Conservation (phyloP, 2,797 vertebrate species). For the Rhinoraja longicauda region DNA sequence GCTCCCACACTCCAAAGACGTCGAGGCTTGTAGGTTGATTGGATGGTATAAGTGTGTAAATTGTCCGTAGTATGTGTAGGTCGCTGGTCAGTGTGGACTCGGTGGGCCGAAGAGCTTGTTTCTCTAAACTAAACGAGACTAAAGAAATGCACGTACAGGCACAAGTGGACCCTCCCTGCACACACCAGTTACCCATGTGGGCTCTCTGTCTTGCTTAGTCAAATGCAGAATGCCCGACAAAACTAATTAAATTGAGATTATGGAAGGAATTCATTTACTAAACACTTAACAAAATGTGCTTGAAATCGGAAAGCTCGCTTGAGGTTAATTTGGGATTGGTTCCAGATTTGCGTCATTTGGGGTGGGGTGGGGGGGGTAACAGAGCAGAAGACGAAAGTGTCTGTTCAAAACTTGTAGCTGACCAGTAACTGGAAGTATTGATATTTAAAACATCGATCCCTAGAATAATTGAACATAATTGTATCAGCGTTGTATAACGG, state of each 20-base stretch:
- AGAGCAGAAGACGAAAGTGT: not conserved
- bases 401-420: not conserved
- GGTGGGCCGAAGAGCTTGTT: too few relatives aligned
- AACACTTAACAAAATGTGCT: not conserved
- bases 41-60: too few relatives aligned
- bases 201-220: not conserved
- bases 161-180: not conserved
- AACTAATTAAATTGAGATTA: slow-evolving; percentile 19
- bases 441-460: too few relatives aligned
- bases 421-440: not conserved
- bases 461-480: too few relatives aligned
- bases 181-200: not conserved
- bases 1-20: too few relatives aligned
- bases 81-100: too few relatives aligned
- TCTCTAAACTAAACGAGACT: too few relatives aligned
- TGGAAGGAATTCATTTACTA: slow-evolving; percentile 5
- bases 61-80: too few relatives aligned
- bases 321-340: not conserved
- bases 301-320: not conserved
- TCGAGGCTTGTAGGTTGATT: too few relatives aligned
- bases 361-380: too few relatives aligned
- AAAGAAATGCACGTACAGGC: not conserved
- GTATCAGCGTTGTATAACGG: not conserved
- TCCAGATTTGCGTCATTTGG: not conserved
- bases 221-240: not conserved